phyloP scores from a whole-genome alignment of 2,888 invertebrate genomes.

The Horisme vitalbata region DNA sequence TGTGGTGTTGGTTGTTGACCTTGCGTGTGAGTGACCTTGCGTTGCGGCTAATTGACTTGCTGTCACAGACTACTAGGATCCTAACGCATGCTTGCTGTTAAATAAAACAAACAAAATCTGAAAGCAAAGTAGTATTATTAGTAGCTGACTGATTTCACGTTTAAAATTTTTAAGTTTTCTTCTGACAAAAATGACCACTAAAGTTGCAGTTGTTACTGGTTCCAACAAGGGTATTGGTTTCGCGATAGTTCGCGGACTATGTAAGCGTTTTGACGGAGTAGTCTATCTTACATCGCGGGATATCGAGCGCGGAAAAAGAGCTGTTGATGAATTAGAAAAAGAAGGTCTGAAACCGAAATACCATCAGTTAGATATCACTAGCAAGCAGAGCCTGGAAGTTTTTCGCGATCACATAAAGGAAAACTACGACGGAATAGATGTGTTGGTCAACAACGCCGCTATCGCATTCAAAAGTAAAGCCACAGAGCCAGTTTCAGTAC shows the following conservation, averaged over 20 bases:
- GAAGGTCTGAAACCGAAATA: conserved; percentile 83
- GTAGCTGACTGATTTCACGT: too few species aligned
- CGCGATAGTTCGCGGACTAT: conserved; percentile 86
- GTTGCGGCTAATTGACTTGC: too few species aligned
- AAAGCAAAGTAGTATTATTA: too few species aligned
- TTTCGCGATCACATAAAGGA: conserved; percentile 84
- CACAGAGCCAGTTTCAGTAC: conserved; percentile 84
- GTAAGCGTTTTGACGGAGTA: conserved; percentile 85
- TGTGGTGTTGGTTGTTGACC: too few species aligned
- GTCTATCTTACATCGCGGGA: conserved; percentile 89
- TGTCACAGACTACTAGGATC: too few species aligned
- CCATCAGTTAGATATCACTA: conserved; percentile 87
- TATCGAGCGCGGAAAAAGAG: conserved; percentile 79
- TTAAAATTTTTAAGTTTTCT: too few species aligned
- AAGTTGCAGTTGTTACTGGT: conserved; percentile 85
- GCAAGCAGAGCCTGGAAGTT: conserved; percentile 80
- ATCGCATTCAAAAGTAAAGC: conserved; percentile 85
- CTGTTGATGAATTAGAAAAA: conserved; percentile 82
- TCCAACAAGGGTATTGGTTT: conserved; percentile 88
- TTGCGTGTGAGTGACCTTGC: too few species aligned
- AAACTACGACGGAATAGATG: conserved; percentile 87
- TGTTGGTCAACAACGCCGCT: conserved; percentile 90
- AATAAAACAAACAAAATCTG: too few species aligned
- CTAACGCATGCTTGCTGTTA: too few species aligned
- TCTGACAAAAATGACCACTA: conserved; percentile 50